Evolutionary conservation across 2,113 vertebrate species (phyloP), one percentile per base, ranked within the genome.

Genomic region (Paramisgurnus dabryanus): DNA sequence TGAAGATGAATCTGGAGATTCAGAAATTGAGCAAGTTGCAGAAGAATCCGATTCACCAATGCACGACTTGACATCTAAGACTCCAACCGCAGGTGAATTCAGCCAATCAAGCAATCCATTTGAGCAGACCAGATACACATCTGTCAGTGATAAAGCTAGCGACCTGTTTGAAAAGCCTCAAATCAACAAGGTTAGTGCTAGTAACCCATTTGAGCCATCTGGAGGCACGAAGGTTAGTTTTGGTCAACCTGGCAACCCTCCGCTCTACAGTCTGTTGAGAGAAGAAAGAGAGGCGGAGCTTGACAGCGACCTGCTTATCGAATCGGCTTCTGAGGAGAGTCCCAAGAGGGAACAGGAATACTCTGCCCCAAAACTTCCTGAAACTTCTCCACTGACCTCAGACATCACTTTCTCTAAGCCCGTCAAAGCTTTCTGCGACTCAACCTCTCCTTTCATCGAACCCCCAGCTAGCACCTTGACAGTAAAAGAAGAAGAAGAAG

Each of bases 201-300:
- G 91, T 70, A 95, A 96, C 58, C 94, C 94, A 3, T 91, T 92
- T 61, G 88, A 91, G 78, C 87, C 47, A 39, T 79, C 89, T 39
- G 84, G 87, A 41, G 91, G 93, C 4, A 85, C 88, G 82, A 98
- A 96, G 80, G 94, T 91, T 85, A 94, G 92, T 81, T 95, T 95
- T 6, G 91, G 95, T 81, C 94, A 94, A 43, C 87, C 91, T 5
- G 93, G 95, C 43, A 94, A 94, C 64, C 95, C 93, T 0, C 94
- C 95, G 0, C 0, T 96, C 92, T 98, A 99, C 91, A 99, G 97
- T 91, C 96, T 99, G 86, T 92, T 98, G 87, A 89, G 96, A 53
- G 97, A 98, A 87, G 97, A 99, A 87, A 93, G 97, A 5, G 97
- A 99, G 90, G 97, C 97, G 0, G 97, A 99, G 93, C 95, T 99